Conservation (phyloP, 2,797 vertebrate genomes). For the Vipera latastei region DNA sequence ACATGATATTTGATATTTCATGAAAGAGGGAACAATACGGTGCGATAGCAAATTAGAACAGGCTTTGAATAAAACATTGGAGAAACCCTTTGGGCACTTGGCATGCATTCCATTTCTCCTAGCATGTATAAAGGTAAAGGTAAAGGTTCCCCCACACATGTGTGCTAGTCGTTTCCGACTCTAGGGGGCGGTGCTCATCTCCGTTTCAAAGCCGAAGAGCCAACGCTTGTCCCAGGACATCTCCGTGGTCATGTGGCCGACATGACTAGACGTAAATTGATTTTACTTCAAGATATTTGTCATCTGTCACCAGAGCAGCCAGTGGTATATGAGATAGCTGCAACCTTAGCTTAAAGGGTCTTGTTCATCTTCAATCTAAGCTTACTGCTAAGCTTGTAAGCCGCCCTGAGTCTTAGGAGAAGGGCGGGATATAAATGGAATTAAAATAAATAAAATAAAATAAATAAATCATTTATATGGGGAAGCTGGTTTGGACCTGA, state of each 20-base stretch:
- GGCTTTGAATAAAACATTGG: background rate
- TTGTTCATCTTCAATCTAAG: background rate
- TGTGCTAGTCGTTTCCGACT: no score
- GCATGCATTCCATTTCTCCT: background rate
- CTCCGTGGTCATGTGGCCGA: no score
- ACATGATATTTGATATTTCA: background rate
- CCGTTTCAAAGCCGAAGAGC: no score
- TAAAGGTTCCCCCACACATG: no score
- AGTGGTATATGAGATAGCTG: background rate
- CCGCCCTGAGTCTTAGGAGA: no score
- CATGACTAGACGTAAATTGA: background rate
- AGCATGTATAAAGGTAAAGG: background rate
- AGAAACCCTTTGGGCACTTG: background rate
- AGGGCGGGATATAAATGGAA: no score
- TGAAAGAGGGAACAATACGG: background rate
- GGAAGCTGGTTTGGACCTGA: background rate
- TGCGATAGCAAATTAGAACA: background rate
- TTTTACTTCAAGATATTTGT: background rate
- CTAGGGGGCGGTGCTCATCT: no score
- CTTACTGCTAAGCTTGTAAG: no score
- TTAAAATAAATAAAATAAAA: no score
- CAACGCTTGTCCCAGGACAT: no score
- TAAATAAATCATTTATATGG: background rate
- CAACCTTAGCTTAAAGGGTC: background rate
- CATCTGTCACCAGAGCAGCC: background rate